These are phyloP conservation scores for Lasioglossum albipes DNA, from an alignment of 1,140 invertebrate species.

Conservation along the genomic window DNA sequence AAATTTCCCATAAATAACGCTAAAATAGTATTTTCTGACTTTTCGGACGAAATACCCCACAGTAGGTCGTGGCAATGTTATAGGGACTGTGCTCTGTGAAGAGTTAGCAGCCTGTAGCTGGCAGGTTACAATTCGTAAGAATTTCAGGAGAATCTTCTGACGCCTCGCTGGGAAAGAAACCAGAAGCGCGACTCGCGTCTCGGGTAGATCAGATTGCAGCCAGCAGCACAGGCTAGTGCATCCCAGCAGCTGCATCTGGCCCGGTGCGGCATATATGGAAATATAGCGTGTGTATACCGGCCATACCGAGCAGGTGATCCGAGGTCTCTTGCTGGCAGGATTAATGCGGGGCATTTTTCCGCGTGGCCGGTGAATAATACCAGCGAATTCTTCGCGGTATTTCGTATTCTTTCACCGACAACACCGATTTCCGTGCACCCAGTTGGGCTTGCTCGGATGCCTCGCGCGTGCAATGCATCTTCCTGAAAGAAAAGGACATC, in stretches of 20 bases:
- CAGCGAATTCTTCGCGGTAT: conserved; percentile 38
- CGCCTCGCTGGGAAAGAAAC: background rate
- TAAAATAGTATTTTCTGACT: too few relatives aligned
- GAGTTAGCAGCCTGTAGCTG: too few relatives aligned
- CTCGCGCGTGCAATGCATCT: conserved; percentile 41
- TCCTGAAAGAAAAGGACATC: conserved; percentile 45
- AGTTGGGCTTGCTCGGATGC: background rate
- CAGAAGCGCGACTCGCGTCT: background rate
- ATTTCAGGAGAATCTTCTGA: too few relatives aligned
- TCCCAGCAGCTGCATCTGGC: conserved; percentile 31
- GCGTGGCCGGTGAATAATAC: conserved; percentile 34
- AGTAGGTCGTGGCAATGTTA: too few relatives aligned
- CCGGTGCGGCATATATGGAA: conserved; percentile 40
- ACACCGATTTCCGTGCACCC: conserved; percentile 20
- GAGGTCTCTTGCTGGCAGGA: conserved; percentile 25
- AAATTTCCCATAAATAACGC: too few relatives aligned
- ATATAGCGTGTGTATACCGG: conserved; percentile 20
- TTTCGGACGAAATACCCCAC: too few relatives aligned
- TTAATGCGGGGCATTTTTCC: conserved; percentile 51
- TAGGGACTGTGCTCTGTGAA: too few relatives aligned
- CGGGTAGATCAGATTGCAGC: conserved; percentile 15
- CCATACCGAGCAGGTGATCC: conserved; percentile 50
- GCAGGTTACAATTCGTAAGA: too few relatives aligned
- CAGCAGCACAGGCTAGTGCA: background rate
- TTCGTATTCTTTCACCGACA: conserved; percentile 35